Evolutionary conservation across 2,888 invertebrate species (phyloP).

Genomic region (Coelogynopora nodosa): DNA sequence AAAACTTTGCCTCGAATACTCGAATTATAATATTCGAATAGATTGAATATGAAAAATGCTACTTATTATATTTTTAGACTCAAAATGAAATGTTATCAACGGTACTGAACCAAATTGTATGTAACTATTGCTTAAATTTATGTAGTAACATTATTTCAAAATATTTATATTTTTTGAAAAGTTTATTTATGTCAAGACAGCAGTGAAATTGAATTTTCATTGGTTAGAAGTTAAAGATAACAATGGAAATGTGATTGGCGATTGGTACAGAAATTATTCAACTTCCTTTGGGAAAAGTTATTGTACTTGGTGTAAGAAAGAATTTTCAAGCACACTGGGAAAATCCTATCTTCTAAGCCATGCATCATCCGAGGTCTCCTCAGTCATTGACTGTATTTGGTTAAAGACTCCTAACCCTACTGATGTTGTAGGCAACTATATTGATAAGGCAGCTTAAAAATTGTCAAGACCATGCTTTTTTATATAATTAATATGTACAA

Average conservation of each 20-base stretch:
- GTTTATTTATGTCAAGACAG: not conserved
- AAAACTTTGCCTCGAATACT: not conserved
- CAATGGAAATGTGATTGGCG: conserved; percentile 29
- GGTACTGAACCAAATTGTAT: not conserved
- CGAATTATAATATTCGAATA: conserved; percentile 2
- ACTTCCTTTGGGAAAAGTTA: not conserved
- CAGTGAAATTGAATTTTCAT: not conserved
- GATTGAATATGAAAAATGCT: not conserved
- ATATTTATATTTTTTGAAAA: not conserved
- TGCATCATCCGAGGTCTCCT: conserved; percentile 21
- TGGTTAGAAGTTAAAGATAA: not conserved
- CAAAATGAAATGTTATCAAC: too few relatives aligned
- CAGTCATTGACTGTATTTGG: too few relatives aligned
- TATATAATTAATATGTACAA: too few relatives aligned
- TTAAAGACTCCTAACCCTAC: too few relatives aligned
- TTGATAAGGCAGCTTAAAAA: too few relatives aligned
- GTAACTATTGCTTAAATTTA: not conserved
- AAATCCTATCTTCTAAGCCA: not conserved
- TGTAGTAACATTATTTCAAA: not conserved
- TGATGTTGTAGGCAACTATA: too few relatives aligned
- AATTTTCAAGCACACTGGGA: not conserved
- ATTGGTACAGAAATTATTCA: conserved; percentile 24
- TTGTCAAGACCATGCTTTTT: too few relatives aligned
- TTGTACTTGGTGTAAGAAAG: not conserved
- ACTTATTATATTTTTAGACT: not conserved